Evolutionary conservation across 92 coral and sea anemone species (phyloP).

Genomic region (Virgularia gustaviana): DNA sequence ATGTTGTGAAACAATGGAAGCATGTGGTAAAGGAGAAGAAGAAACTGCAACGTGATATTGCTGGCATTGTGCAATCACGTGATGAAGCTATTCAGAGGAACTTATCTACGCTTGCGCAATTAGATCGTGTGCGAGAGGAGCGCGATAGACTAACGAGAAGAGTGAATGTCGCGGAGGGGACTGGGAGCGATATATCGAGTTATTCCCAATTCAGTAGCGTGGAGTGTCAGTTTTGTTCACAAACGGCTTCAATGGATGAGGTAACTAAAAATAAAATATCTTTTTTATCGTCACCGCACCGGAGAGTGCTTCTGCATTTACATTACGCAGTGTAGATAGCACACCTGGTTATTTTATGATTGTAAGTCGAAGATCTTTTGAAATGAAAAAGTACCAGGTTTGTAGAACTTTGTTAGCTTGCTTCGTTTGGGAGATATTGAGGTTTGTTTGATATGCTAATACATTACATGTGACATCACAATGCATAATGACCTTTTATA

Average conservation of each 20-base stretch:
- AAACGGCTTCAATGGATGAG: slow-evolving; percentile 58
- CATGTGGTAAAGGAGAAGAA: slow-evolving; percentile 87
- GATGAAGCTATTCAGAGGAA: slow-evolving; percentile 95
- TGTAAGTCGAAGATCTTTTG: no score
- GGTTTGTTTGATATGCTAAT: no score
- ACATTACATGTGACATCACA: no score
- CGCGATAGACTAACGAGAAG: slow-evolving; percentile 72
- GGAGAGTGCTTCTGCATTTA: no score
- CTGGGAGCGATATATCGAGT: slow-evolving; percentile 66
- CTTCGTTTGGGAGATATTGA: no score
- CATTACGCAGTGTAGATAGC: no score
- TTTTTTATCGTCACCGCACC: no score
- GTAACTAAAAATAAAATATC: slow-evolving; percentile 22
- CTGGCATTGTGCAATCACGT: slow-evolving; percentile 72
- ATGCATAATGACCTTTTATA: no score
- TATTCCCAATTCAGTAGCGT: slow-evolving; percentile 70
- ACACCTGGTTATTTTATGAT: no score
- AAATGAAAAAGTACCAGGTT: no score
- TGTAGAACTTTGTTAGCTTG: no score
- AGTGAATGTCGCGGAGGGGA: slow-evolving; percentile 69
- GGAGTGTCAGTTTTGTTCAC: slow-evolving; percentile 82
- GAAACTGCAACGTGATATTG: slow-evolving; percentile 76
- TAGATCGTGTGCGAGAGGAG: slow-evolving; percentile 82
- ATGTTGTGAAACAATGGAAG: slow-evolving; percentile 92
- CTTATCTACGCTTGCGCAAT: slow-evolving; percentile 84